Conservation (phyloP, 1,140 invertebrate species). For the Nixonia krombeini region DNA sequence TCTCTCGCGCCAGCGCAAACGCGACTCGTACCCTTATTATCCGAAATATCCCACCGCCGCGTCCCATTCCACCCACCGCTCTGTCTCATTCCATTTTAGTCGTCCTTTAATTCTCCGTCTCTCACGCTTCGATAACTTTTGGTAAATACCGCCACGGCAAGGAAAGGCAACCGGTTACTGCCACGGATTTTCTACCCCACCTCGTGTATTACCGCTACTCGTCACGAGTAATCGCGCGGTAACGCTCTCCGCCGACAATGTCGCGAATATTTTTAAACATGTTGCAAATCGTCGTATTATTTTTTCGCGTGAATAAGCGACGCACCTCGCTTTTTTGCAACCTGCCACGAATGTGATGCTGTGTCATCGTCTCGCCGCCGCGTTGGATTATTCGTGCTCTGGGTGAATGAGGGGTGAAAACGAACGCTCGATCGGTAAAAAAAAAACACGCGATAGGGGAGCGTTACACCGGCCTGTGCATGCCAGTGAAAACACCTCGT, state of each 20-base stretch:
- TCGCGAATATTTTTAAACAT: too few relatives aligned
- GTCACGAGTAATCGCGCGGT: conserved; percentile 24
- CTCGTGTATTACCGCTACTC: conserved; percentile 11
- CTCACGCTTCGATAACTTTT: conserved; percentile 58
- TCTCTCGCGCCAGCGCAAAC: conserved; percentile 23
- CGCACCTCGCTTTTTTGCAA: too few relatives aligned
- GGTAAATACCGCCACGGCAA: conserved; percentile 55
- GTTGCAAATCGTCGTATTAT: too few relatives aligned
- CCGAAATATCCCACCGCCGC: conserved; percentile 33
- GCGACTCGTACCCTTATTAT: conserved; percentile 35
- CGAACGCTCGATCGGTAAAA: conserved; percentile 48
- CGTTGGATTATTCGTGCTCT: conserved; percentile 54
- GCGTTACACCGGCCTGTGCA: conserved; percentile 51
- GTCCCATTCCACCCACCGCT: conserved; percentile 37
- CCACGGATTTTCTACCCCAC: conserved; percentile 35
- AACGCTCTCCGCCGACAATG: too few relatives aligned
- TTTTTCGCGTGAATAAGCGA: too few relatives aligned
- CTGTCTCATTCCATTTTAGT: conserved; percentile 42
- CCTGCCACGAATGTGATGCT: too few relatives aligned
- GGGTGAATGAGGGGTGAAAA: conserved; percentile 61
- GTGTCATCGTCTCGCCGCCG: too few relatives aligned
- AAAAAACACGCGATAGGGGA: conserved; percentile 52
- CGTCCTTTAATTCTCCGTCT: conserved; percentile 61
- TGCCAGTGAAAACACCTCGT: conserved; percentile 54
- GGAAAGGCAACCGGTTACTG: conserved; percentile 51